Conservation (phyloP, 1,140 invertebrate species). For the Notospermus geniculatus region DNA sequence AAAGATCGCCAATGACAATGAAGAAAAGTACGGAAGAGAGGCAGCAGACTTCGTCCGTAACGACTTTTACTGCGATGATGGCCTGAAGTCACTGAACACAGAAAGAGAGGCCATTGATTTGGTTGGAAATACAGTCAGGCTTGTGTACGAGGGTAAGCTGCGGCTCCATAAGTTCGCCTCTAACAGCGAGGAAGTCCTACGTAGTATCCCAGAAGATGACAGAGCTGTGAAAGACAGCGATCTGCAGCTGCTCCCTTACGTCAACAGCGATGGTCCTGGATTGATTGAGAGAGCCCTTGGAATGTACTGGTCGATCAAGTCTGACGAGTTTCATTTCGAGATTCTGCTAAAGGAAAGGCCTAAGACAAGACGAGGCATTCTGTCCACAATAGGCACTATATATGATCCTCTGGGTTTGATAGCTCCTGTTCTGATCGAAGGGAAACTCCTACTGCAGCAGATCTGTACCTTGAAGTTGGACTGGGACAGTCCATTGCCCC, state of each 20-base stretch:
- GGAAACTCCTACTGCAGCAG: slow-evolving; percentile 24
- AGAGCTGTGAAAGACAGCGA: slow-evolving; percentile 25
- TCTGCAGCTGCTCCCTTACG: too few species aligned
- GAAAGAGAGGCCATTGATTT: too few species aligned
- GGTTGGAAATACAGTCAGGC: too few species aligned
- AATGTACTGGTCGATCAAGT: slow-evolving; percentile 23
- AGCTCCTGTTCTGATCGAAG: slow-evolving; percentile 22
- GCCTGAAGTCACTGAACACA: too few species aligned
- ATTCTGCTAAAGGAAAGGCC: slow-evolving; percentile 11
- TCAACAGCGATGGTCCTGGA: too few species aligned
- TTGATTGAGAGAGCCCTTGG: slow-evolving; percentile 21
- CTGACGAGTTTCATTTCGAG: slow-evolving; percentile 22
- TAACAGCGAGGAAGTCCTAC: slow-evolving; percentile 22
- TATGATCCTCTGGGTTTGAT: slow-evolving; percentile 25
- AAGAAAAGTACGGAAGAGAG: slow-evolving; percentile 5
- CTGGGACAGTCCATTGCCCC: slow-evolving; percentile 24
- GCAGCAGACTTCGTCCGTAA: slow-evolving; percentile 14
- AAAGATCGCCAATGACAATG: slow-evolving; percentile 14
- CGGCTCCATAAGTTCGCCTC: too few species aligned
- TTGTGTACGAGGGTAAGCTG: too few species aligned
- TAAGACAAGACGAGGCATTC: slow-evolving; percentile 10
- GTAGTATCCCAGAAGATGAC: slow-evolving; percentile 22
- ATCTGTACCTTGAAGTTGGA: slow-evolving; percentile 7
- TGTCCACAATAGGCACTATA: slow-evolving; percentile 15
- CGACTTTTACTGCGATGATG: slow-evolving; percentile 24